Evolutionary conservation across 2,797 vertebrate species (phyloP), one percentile per base, ranked within the genome.

Genomic region (Menidia menidia): DNA sequence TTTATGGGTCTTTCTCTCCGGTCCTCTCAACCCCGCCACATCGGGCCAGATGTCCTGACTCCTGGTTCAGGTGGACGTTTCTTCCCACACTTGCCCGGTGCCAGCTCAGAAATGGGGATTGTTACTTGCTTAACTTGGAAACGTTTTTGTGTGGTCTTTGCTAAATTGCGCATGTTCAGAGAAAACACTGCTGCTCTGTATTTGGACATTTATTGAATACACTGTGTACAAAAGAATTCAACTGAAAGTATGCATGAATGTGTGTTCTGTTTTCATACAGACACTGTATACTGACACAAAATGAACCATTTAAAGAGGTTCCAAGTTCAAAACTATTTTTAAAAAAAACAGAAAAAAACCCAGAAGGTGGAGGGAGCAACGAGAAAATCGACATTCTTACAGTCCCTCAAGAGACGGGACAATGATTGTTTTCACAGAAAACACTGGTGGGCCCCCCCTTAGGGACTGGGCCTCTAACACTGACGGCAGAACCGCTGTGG

Each of bases 361-460:
- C 81, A 87, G 88, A 89, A 78, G 61, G 47, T 47, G 67, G 55
- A 71, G 58, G 66, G 48, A 75, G 33, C 60, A 73, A 74, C 68
- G 75, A 75, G 69, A 83, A 68, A 71, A 32, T 64, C 58, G 73
- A 85, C 78, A 82, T 86, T 87, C 65, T 61, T 75, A 67, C 77
- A 90, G 94, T 95, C 94, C 93, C 94, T 93, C 88, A 94, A 94
- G 94, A 95, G 93, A 95, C 92, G 54, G 77, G 75, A 81, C 83
- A 82, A 86, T 82, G 78, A 83, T 70, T 88, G 96, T 97, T 98
- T 98, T 97, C 97, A 97, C 91, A 96, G 96, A 98, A 98, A 98
- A 97, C 96, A 93, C 87, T 75, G 62, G 52, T 81, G 69, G 39
- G 77, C 74, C 86, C 85, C 79, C 85, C 80, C 75, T 83, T 56